A percentile compares a stretch with the other conserved stretches of the same genome.
Evolutionary conservation across 2,797 vertebrate species (phyloP).

Genomic region (Acanthis flammea): DNA sequence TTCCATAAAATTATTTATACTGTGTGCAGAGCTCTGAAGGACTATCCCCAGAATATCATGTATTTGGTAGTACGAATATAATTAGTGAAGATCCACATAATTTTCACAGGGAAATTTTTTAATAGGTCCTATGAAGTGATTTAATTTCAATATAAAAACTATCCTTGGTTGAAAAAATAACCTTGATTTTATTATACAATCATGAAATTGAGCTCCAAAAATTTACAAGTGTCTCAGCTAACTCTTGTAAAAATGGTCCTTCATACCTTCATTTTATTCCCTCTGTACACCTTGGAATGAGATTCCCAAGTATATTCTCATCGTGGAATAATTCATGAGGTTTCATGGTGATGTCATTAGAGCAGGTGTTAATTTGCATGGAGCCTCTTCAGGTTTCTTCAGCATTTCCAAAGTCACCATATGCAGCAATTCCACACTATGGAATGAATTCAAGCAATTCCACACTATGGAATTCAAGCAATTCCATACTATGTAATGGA

Average conservation of each 20-base stretch:
- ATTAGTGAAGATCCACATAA: background rate
- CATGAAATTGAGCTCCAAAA: background rate
- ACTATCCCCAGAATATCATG: background rate
- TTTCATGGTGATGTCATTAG: background rate
- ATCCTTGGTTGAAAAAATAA: background rate
- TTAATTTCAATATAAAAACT: background rate
- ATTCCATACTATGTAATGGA: background rate
- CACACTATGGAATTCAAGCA: background rate
- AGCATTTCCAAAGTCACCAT: background rate
- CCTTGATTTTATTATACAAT: conserved; percentile 35
- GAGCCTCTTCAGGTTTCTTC: background rate
- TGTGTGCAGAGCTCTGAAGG: background rate
- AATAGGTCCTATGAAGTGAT: background rate
- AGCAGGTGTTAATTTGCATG: background rate
- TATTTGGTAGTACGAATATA: background rate
- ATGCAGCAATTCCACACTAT: background rate
- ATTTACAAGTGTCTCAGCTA: background rate
- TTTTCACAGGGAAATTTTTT: background rate
- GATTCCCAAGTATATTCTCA: background rate
- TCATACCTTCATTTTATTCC: background rate
- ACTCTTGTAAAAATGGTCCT: background rate
- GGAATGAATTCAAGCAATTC: background rate
- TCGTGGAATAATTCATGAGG: background rate
- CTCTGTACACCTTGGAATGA: background rate
- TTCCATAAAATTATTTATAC: background rate